Evolutionary conservation across 2,113 vertebrate genomes (phyloP), one percentile per base, ranked within the genome.

Genomic region (Acrocephalus kingi): DNA sequence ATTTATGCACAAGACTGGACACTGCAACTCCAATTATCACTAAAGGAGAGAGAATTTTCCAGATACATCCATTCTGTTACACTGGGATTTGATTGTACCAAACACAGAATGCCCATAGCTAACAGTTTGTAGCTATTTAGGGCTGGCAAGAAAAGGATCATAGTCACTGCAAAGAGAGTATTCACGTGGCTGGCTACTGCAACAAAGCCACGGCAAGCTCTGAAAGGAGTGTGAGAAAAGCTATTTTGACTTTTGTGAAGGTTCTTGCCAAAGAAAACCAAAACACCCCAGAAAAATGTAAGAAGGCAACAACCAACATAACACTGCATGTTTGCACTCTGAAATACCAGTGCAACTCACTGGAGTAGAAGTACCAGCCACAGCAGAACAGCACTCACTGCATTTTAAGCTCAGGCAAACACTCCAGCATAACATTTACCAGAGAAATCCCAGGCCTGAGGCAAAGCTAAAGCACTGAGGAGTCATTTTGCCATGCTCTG

Each of bases 251-350:
- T 37, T 77, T 37, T 2, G 5, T 43, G 30, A 66, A 87, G 12
- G 7, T 80, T 14, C 33, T 77, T 37, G 5, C 28, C 16, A n/a
- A 45, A 86, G 45, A 4, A n/a, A 24, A 1, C 35, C 41, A 2
- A n/a, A 41, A 10, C 7, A 45, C 22, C 15, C 14, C 24, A 48
- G 39, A 76, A 82, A 61, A 61, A 85, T 0, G 1, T 15, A 72
- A 72, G 27, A 69, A 73, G 55, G 20, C 25, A 72, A 15, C 31
- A 78, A 75, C 6, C 30, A 45, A 21, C 13, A 17, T 27, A 61
- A 72, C 45, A 13, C 23, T 30, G 35, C n/a, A 22, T 0, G 0
- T 39, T 39, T 56, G 64, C 54, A 23, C 24, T 23, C n/a, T 31
- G 31, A 73, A 84, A 25, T 43, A 63, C 1, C 25, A 23, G 10